Conservation (phyloP, 2,797 vertebrate species). For the Tapera naevia region DNA sequence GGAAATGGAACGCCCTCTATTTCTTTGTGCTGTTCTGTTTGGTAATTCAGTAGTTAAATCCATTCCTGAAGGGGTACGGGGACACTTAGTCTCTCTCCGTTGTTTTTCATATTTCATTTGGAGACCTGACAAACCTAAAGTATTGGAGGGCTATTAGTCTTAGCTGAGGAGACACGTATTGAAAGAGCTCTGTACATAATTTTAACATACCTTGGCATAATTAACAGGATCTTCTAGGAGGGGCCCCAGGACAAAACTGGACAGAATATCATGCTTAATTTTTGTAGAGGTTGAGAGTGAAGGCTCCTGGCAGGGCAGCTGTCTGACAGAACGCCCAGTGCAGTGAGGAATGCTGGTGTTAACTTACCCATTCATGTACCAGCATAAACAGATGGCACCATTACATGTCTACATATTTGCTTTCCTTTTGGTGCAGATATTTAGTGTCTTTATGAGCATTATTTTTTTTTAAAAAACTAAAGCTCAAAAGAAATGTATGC, state of each 20-base stretch:
- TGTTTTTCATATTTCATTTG: slow-evolving; percentile 1
- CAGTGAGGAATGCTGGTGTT: not conserved
- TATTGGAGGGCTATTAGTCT: not conserved
- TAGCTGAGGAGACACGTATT: not conserved
- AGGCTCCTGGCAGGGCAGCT: slow-evolving; percentile 2
- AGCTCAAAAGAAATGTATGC: not conserved
- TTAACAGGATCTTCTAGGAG: slow-evolving; percentile 26
- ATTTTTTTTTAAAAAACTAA: not conserved
- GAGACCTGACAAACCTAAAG: slow-evolving; percentile 27
- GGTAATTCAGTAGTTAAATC: slow-evolving; percentile 10
- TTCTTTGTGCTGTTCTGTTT: not conserved
- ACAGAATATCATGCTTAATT: not conserved
- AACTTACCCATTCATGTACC: not conserved
- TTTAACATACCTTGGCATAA: slow-evolving; percentile 53
- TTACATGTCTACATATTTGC: not conserved
- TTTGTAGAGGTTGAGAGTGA: not conserved
- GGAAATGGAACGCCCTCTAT: not conserved
- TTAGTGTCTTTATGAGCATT: not conserved
- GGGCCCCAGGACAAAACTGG: not conserved
- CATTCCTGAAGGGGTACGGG: not conserved
- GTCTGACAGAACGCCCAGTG: not conserved
- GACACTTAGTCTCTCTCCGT: not conserved
- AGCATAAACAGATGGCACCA: not conserved
- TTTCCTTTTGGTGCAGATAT: not conserved
- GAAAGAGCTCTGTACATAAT: not conserved